Evolutionary conservation across 2,888 invertebrate genomes (phyloP).

Genomic region (Serripes groenlandicus): DNA sequence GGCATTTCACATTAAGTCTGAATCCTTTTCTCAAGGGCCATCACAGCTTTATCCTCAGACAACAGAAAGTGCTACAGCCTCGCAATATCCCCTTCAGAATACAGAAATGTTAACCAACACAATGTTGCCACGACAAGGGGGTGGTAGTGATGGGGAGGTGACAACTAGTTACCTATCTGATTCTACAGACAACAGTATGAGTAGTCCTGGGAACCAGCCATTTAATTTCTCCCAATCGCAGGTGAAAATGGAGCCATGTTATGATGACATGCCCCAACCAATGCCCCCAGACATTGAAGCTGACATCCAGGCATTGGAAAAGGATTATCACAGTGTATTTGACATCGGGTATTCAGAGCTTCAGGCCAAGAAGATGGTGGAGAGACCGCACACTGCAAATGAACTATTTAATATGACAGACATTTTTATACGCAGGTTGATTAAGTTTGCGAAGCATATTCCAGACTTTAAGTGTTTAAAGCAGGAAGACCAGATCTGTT

Average conservation of each 20-base stretch:
- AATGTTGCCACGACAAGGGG: conserved; percentile 23
- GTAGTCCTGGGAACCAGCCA: conserved; percentile 23
- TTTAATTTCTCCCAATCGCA: conserved; percentile 30
- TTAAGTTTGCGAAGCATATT: conserved; percentile 89
- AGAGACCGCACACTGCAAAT: conserved; percentile 76
- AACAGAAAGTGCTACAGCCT: not conserved
- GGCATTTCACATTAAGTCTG: not conserved
- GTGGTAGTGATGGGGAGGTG: conserved; percentile 50
- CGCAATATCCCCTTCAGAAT: not conserved
- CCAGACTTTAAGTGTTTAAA: conserved; percentile 96
- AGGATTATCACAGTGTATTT: conserved; percentile 72
- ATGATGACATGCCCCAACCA: conserved; percentile 59
- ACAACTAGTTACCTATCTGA: conserved; percentile 63
- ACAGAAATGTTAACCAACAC: conserved; percentile 7
- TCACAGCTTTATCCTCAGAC: conserved; percentile 1
- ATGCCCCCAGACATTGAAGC: conserved; percentile 60
- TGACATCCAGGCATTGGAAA: conserved; percentile 67
- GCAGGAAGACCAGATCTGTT: conserved; percentile 95
- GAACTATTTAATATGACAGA: conserved; percentile 83
- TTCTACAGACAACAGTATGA: conserved; percentile 58
- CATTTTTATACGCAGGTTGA: conserved; percentile 90
- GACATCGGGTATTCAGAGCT: conserved; percentile 77
- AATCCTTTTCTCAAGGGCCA: not conserved
- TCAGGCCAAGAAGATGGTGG: conserved; percentile 72
- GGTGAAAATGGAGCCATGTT: conserved; percentile 46